Evolutionary conservation across 2,113 vertebrate genomes (phyloP), one percentile per base, ranked within the genome.

Genomic region (Pangasianodon hypophthalmus): DNA sequence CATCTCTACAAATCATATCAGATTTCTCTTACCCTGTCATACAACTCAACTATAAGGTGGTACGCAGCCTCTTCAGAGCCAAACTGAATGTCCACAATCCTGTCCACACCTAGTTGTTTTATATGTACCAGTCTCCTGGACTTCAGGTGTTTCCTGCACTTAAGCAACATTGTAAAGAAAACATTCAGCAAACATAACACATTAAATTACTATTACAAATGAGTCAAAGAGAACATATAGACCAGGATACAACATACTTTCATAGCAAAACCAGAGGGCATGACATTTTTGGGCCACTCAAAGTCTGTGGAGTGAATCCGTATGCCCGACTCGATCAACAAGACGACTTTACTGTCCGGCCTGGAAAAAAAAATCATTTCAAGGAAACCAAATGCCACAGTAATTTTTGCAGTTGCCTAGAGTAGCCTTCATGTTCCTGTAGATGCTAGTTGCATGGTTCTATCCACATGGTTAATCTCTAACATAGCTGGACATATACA

Each of bases 211-310:
- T 11, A 37, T 4, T 29, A 11, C 7, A 44, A 24, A 16, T 75
- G 13, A 54, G 24, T 85, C 19, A 84, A 48, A 86, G 41, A 6
- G 32, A 81, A 69, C 62, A 71, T 26, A 16, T 41, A 88, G 21
- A 75, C 19, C 29, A 3, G 52, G 50, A 84, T 24, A 19, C 2
- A 88, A 62, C 48, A 62, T 89, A 99, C 98, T 96, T 99, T 99
- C 98, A 99, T 99, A 5, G 98, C 97, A 95, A 99, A 99, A 90
- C 98, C 95, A 0, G 98, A 99, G 0, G 98, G 98, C 98, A 99
- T 99, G 94, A 97, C 93, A 93, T 99, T 99, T 92, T 99, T 99
- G 0, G 98, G 98, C 98, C 98, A 99, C 92, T 99, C 98, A 3
- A 99, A 99, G 93, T 99, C 98, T 0, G 98, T 99, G 0, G 96